Evolutionary conservation across 2,888 invertebrate species (phyloP), one percentile per base, ranked within the genome.

Genomic region (Notodonta dromedarius): DNA sequence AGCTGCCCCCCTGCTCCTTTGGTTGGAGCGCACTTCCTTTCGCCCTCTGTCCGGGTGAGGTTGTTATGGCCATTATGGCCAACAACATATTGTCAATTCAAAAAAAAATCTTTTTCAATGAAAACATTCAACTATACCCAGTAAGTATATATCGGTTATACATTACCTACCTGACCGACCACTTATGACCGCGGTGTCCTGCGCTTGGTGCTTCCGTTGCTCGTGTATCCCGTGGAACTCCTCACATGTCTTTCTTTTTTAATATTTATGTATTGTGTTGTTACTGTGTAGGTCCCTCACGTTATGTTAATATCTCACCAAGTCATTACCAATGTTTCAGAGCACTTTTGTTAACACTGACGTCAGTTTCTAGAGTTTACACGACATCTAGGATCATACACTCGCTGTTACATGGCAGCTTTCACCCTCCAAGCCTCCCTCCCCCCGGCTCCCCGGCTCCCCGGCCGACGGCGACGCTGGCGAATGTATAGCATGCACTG

Each of bases 401-500:
- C n/a, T 46, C 46, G n/a, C 46, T 13, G 46, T 46, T 46, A 46
- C 46, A n/a, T n/a, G 46, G 46, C 46, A 46, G 46, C 46, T 46
- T 46, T 46, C 46, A 46, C 46, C 46, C 46, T n/a, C 46, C 5
- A 6, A 46, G 2, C 46, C 46, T n/a, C n/a, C 46, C n/a, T 4
- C n/a, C 46, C 46, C 46, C 5, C 4, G n/a, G 50, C n/a, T 24
- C 24, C 14, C 16, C 50, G 46, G 13, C 50, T 50, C 50, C 14
- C 50, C 50, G 8, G 14, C 50, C 50, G 14, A 8, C 51, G 16
- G 14, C 51, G 16, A 7, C 51, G 24, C 51, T 32, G 16, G 50
- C 50, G 50, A 50, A 16, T 50, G 50, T 50, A 32, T 52, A 52
- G 32, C 32, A 52, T 32, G 52, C 52, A 52, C 52, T 32, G 32